Base-by-base conservation (phyloP, 2,113 vertebrate genomes). In the Strix uralensis region DNA sequence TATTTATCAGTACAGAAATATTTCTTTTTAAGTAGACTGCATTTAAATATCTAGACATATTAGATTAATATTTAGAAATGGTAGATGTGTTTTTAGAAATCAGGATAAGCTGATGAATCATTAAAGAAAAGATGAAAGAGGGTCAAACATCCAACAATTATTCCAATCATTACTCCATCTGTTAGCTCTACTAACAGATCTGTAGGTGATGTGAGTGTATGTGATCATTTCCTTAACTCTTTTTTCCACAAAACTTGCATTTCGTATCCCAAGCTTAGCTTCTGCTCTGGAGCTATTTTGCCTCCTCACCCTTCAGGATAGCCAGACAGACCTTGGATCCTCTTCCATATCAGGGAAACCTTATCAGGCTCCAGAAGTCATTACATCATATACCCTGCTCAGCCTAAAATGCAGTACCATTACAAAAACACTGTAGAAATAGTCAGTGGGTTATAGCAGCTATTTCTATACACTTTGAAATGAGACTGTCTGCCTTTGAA, bases 361-460 rank as follows among this genome's bases (percentile, higher is more conserved):
- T 77, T 89, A 83, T 94, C 70, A 78, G 20, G 54, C 42, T 96
- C 81, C 44, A 92, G 29, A 86, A 71, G 29, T 88, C 85, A 77
- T 89, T 94, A 89, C 73, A 49, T 90, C 88, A 73, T 21, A 70
- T 21, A 88, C 32, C 47, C 27, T 44, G 18, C 89, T 47, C 44
- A 88, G 66, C 49, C 75, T 85, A 73, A 92, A 94, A 94, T 72
- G 36, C 46, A 88, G 38, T n/a, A 69, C 25, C 36, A 13, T 52
- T 93, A 86, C 40, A 80, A 93, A 97, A 96, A 84, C n/a, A 74
- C 16, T 42, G 58, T 25, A 94, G 88, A 93, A 95, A 94, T 71
- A 71, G 40, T 32, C 42, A 91, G 82, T 42, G 81, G 85, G 18
- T 89, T 91, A 61, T 62, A 77, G 72, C 57, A 90, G 90, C 61